phyloP scores from a whole-genome alignment of 2,888 invertebrate genomes.

The Synergus japonicus region DNA sequence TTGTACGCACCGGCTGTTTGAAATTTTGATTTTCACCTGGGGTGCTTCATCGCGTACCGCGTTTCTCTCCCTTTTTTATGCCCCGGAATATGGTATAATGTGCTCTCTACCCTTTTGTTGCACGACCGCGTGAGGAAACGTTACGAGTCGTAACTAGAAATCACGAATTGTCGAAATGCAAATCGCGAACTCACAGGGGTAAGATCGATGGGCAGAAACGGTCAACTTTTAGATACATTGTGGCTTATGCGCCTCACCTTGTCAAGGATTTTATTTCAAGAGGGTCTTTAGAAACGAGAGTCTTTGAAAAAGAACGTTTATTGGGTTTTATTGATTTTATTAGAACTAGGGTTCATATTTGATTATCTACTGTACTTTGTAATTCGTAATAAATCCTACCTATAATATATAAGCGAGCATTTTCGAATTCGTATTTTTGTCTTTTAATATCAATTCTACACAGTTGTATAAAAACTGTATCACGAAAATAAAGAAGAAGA shows the following conservation, averaged over 20 bases:
- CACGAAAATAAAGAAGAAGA: not conserved
- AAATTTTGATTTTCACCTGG: conserved; percentile 73
- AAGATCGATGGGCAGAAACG: conserved; percentile 39
- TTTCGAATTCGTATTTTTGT: no score
- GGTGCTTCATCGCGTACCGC: conserved; percentile 39
- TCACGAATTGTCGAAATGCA: conserved; percentile 41
- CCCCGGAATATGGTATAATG: conserved; percentile 6
- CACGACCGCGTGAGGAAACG: conserved; percentile 22
- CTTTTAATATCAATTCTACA: not conserved
- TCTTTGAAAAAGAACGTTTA: not conserved
- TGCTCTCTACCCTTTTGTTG: conserved; percentile 21
- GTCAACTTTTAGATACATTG: conserved; percentile 35
- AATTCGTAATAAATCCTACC: not conserved
- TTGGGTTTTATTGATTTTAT: not conserved
- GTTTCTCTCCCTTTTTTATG: conserved; percentile 22
- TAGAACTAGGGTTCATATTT: not conserved
- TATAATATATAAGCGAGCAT: no score
- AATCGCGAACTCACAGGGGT: conserved; percentile 18
- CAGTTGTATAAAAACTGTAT: not conserved
- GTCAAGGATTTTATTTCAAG: conserved; percentile 6
- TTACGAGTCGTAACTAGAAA: conserved; percentile 32
- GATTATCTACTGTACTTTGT: not conserved
- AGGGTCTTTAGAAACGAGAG: not conserved
- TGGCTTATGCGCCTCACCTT: conserved; percentile 13
- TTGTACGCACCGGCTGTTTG: conserved; percentile 67